Conservation (phyloP, 1,140 invertebrate genomes). For the Homalodisca vitripennis region DNA sequence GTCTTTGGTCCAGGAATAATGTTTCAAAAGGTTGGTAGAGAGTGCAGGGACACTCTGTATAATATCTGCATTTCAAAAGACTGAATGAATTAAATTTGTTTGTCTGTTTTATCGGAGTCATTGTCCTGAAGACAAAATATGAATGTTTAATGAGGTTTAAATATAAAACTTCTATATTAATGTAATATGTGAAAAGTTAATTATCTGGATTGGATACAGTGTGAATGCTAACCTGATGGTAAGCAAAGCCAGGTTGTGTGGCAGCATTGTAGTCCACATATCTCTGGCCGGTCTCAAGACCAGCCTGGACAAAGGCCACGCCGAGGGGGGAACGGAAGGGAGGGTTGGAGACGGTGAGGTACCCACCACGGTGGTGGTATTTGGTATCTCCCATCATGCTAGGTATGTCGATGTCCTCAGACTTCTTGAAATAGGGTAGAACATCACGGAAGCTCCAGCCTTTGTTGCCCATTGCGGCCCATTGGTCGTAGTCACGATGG, state of each 20-base stretch:
- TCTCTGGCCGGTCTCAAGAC: constrained; percentile 53
- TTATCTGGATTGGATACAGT: too few species aligned
- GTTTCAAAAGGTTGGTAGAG: too few species aligned
- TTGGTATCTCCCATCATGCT: constrained; percentile 54
- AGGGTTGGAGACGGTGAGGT: constrained; percentile 45
- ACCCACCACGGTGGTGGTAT: constrained; percentile 49
- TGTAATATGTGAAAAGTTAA: too few species aligned
- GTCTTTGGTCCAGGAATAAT: too few species aligned
- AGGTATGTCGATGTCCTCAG: constrained; percentile 65
- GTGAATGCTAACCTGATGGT: constrained; percentile 54
- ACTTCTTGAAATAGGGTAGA: constrained; percentile 78
- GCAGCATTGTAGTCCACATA: constrained; percentile 55
- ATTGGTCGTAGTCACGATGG: constrained; percentile 69
- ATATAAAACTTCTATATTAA: too few species aligned
- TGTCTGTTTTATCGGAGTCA: too few species aligned
- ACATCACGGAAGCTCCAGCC: constrained; percentile 81
- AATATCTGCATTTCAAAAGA: too few species aligned
- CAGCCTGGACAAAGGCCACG: constrained; percentile 51
- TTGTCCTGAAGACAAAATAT: too few species aligned
- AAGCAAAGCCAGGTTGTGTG: constrained; percentile 51
- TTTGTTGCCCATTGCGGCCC: constrained; percentile 61
- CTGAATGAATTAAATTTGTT: too few species aligned
- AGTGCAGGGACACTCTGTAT: too few species aligned
- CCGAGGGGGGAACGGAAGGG: constrained; percentile 50
- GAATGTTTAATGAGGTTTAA: too few species aligned